Percentiles rank a stretch among this genome's conserved stretches.
Conservation (phyloP, 2,888 invertebrate species). For the Pseudanteris insignis region DNA sequence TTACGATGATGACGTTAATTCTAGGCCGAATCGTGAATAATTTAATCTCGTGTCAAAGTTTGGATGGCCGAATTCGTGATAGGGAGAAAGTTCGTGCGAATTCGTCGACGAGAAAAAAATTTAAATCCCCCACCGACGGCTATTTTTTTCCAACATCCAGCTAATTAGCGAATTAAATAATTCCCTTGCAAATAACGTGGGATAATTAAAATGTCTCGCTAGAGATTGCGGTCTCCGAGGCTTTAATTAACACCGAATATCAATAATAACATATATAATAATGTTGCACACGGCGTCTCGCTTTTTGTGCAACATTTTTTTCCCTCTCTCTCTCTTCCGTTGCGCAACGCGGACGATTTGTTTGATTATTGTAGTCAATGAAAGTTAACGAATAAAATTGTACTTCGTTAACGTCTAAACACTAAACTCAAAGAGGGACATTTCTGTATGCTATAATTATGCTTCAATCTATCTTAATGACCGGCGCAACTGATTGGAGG, state of each 20-base stretch:
- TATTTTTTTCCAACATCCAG: background rate
- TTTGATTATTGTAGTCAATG: slow-evolving; percentile 44
- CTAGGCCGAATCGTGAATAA: slow-evolving; percentile 17
- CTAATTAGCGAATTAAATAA: slow-evolving; percentile 38
- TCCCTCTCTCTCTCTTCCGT: slow-evolving; percentile 5
- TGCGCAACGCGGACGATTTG: slow-evolving; percentile 38
- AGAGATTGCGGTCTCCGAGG: slow-evolving; percentile 29
- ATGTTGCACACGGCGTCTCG: slow-evolving; percentile 29
- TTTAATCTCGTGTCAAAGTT: slow-evolving; percentile 23
- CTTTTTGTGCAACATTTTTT: slow-evolving; percentile 2
- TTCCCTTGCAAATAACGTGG: slow-evolving; percentile 26
- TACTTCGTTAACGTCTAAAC: slow-evolving; percentile 46
- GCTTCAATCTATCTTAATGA: slow-evolving; percentile 39
- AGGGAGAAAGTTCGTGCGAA: slow-evolving; percentile 22
- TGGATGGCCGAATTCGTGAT: slow-evolving; percentile 16
- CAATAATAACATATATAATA: slow-evolving; percentile 43
- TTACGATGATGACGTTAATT: slow-evolving; percentile 16
- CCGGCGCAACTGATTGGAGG: slow-evolving; percentile 38
- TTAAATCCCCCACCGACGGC: too few relatives aligned
- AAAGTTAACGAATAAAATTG: slow-evolving; percentile 47
- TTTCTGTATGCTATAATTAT: slow-evolving; percentile 41
- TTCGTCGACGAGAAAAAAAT: too few relatives aligned
- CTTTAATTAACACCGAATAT: slow-evolving; percentile 38
- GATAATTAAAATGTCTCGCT: slow-evolving; percentile 42
- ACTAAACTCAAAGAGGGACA: slow-evolving; percentile 40